Percentiles rank a stretch among this genome's conserved stretches.
phyloP scores from a whole-genome alignment of 2,113 vertebrate species.

The Hypocryptadius cinnamomeus region DNA sequence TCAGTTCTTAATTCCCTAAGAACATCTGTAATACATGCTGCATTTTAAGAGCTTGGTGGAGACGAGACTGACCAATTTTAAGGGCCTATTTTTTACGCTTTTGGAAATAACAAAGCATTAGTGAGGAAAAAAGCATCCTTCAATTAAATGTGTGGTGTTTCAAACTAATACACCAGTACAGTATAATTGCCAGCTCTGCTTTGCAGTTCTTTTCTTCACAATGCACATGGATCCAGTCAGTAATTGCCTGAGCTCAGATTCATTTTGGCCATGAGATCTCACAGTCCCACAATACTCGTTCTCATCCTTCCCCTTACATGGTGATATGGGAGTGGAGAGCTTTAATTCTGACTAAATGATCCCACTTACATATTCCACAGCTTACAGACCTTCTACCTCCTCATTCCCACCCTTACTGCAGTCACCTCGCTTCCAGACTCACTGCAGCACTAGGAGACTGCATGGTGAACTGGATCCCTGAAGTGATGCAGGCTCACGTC shows the following conservation, averaged over 20 bases:
- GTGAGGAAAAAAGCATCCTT: not conserved
- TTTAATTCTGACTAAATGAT: not conserved
- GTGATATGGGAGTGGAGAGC: not conserved
- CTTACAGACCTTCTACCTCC: not conserved
- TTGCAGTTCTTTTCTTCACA: not conserved
- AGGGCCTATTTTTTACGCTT: not conserved
- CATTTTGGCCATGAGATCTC: not conserved
- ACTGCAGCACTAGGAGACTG: not conserved
- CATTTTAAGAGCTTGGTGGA: not conserved
- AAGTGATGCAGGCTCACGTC: not conserved
- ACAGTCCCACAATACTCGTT: not conserved
- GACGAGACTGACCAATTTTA: not conserved
- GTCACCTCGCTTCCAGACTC: accelerated
- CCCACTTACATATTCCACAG: not conserved
- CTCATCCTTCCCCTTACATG: not conserved
- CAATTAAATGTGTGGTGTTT: not conserved
- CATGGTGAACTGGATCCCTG: not conserved
- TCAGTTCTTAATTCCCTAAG: not conserved
- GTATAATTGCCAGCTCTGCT: not conserved
- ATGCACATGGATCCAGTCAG: not conserved
- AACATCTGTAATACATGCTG: not conserved
- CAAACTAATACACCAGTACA: not conserved
- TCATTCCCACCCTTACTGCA: not conserved
- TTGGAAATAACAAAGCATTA: not conserved
- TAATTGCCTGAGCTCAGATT: not conserved